Conservation (phyloP, 2,797 vertebrate genomes). For the Sternotherus odoratus region DNA sequence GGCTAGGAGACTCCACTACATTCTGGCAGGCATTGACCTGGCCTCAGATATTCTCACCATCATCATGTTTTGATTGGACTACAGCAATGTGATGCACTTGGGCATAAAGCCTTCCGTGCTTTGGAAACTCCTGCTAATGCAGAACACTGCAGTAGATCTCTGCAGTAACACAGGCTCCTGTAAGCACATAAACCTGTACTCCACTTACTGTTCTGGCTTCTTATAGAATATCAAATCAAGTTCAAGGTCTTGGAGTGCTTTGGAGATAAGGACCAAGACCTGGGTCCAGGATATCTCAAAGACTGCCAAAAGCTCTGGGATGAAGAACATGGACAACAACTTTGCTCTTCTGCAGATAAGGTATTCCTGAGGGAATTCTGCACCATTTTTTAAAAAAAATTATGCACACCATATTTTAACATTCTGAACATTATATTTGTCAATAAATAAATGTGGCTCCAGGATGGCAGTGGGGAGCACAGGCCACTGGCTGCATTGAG, state of each 20-base stretch:
- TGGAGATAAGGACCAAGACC: too few relatives aligned
- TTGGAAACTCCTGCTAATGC: background rate
- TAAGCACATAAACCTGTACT: background rate
- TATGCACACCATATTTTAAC: too few relatives aligned
- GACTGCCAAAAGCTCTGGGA: too few relatives aligned
- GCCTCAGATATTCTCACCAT: background rate
- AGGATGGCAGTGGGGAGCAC: too few relatives aligned
- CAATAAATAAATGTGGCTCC: too few relatives aligned
- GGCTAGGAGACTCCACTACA: background rate
- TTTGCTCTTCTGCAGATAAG: too few relatives aligned
- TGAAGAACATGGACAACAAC: too few relatives aligned
- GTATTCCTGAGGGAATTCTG: too few relatives aligned
- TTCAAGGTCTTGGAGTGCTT: background rate
- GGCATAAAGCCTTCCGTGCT: background rate
- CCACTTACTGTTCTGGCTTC: background rate
- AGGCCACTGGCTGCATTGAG: too few relatives aligned
- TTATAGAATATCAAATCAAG: fast-evolving
- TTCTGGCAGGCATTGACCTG: background rate
- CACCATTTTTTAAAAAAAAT: too few relatives aligned
- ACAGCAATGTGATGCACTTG: background rate
- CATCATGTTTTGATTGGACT: background rate
- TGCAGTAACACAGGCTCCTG: background rate
- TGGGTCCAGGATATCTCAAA: too few relatives aligned
- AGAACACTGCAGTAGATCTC: background rate
- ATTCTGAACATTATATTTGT: too few relatives aligned